Conservation (phyloP, 2,113 vertebrate genomes). For the Oncorhynchus tshawytscha region DNA sequence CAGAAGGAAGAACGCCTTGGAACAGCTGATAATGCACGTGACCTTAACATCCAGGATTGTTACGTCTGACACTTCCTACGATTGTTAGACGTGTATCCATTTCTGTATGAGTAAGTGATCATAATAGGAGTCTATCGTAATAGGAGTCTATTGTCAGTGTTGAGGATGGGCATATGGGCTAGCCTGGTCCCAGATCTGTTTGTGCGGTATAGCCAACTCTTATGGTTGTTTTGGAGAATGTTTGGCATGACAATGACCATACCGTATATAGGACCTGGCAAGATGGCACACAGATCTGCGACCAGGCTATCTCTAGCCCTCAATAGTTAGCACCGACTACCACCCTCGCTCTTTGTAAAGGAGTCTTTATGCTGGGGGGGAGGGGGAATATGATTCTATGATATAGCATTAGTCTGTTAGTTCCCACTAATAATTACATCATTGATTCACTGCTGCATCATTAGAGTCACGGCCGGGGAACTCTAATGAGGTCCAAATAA, state of each 20-base stretch:
- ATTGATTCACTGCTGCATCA: slow-evolving; percentile 37
- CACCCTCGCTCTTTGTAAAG: too few species aligned
- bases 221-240: too few species aligned
- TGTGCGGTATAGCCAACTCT: too few species aligned
- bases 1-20: slow-evolving; percentile 11
- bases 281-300: too few species aligned
- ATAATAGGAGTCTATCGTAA: neutral
- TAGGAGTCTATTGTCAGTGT: neutral
- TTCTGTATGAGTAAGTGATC: neutral
- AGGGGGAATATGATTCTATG: neutral
- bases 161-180: neutral
- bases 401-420: slow-evolving; percentile 1
- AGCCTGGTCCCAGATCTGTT: too few species aligned
- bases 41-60: slow-evolving; percentile 2
- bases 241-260: too few species aligned
- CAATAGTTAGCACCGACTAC: neutral
- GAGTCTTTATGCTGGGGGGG: neutral
- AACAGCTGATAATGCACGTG: neutral
- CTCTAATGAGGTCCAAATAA: slow-evolving; percentile 59
- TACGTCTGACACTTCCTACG: neutral
- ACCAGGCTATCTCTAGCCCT: too few species aligned
- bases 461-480: slow-evolving; percentile 11
- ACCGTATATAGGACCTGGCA: too few species aligned
- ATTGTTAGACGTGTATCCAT: neutral
- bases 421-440: slow-evolving; percentile 41